Evolutionary conservation across 2,113 vertebrate genomes (phyloP).

Genomic region (Cyprinus carpio): DNA sequence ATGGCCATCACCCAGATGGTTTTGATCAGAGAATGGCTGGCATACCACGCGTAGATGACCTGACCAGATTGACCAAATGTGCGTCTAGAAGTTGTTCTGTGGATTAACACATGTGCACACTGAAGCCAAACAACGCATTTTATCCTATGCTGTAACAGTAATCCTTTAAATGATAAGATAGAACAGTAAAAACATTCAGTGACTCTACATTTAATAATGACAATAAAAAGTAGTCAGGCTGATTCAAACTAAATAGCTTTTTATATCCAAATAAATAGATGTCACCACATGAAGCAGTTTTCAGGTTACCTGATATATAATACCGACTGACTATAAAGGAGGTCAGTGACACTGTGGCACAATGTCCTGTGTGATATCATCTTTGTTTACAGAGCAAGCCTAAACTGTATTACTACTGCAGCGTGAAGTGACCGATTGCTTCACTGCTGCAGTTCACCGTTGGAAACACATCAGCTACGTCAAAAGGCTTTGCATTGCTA

Average conservation of each 20-base stretch:
- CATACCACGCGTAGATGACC: constrained; percentile 97
- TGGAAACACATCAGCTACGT: constrained; percentile 3
- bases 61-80: constrained; percentile 92
- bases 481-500: constrained; percentile 47
- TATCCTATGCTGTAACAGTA: background rate
- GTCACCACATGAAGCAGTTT: background rate
- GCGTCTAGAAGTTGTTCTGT: constrained; percentile 87
- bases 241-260: background rate
- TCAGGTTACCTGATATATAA: background rate
- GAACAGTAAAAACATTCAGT: background rate
- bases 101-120: constrained; percentile 36
- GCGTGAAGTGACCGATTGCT: background rate
- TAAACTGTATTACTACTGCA: constrained; percentile 27
- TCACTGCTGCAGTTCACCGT: background rate
- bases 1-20: constrained; percentile 99
- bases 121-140: background rate
- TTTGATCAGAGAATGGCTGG: constrained; percentile 95
- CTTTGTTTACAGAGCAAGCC: constrained; percentile 50
- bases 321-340: background rate
- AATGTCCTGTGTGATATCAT: constrained; percentile 13
- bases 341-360: background rate
- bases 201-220: background rate
- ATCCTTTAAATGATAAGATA: background rate
- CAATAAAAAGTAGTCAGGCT: background rate
- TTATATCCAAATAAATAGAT: background rate